Conservation (phyloP, 2,888 invertebrate genomes). For the Parochlus steinenii region DNA sequence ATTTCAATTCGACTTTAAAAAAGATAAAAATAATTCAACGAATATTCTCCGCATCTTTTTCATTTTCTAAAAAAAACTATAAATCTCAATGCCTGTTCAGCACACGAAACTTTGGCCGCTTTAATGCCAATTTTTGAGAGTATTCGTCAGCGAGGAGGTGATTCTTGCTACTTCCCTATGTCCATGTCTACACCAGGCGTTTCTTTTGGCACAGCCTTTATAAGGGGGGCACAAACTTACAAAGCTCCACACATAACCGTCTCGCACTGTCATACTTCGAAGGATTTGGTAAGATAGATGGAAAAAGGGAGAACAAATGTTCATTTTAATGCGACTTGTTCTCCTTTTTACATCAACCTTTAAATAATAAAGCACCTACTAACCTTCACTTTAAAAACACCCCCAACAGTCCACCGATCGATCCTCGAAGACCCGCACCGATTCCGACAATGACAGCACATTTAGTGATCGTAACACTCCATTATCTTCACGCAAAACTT, state of each 20-base stretch:
- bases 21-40: no score
- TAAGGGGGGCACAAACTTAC: constrained; percentile 4
- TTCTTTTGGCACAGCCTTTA: constrained; percentile 1
- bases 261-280: constrained; percentile 8
- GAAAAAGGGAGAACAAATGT: no score
- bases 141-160: constrained; percentile 3
- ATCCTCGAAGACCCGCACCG: constrained; percentile 9
- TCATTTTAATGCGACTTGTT: no score
- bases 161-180: constrained; percentile 8
- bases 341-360: no score
- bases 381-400: no score
- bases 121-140: constrained; percentile 11
- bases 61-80: no score
- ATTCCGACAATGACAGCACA: constrained; percentile 8
- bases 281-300: constrained; percentile 8
- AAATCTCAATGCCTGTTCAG: no score
- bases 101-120: constrained; percentile 11
- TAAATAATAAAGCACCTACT: no score
- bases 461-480: constrained; percentile 4
- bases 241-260: constrained; percentile 11
- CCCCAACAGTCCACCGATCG: constrained; percentile 1
- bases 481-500: constrained; percentile 5
- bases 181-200: constrained; percentile 9
- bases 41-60: no score
- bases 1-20: no score